Evolutionary conservation across 2,797 vertebrate species (phyloP).

Genomic region (Xerus rutilus): DNA sequence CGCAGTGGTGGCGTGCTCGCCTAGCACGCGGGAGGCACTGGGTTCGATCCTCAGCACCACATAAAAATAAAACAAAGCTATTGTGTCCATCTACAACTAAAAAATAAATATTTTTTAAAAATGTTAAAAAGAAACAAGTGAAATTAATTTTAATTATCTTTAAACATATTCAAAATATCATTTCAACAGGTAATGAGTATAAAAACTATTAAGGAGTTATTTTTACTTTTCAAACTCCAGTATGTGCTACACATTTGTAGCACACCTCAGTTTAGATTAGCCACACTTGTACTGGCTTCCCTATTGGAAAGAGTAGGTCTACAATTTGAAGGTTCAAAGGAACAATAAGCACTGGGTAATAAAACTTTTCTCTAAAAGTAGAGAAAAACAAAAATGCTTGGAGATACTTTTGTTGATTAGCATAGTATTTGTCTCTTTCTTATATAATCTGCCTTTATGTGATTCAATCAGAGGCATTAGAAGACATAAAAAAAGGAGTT

Average conservation of each 20-base stretch:
- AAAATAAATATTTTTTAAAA: too few relatives aligned
- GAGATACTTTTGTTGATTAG: conserved; percentile 22
- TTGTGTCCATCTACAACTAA: too few relatives aligned
- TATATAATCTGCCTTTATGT: not conserved
- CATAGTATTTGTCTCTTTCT: not conserved
- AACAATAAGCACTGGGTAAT: not conserved
- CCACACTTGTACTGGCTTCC: not conserved
- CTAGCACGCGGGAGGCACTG: too few relatives aligned
- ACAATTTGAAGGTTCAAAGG: not conserved
- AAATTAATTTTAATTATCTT: conserved; percentile 17
- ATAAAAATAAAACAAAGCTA: too few relatives aligned
- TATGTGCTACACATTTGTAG: not conserved
- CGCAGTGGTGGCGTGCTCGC: too few relatives aligned
- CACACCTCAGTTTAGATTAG: not conserved
- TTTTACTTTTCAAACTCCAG: conserved; percentile 43
- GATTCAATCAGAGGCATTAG: not conserved
- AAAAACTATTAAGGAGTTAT: not conserved
- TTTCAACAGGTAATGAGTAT: conserved; percentile 7
- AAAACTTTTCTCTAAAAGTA: not conserved
- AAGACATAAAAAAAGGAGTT: not conserved
- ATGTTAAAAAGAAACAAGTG: not conserved
- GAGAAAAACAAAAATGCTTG: not conserved
- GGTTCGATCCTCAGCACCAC: too few relatives aligned
- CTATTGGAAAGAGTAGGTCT: not conserved
- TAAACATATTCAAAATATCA: conserved; percentile 27